These are phyloP conservation scores for Atherinomorus stipes DNA, from an alignment of 2,113 vertebrate genomes.

Conservation along the genomic window DNA sequence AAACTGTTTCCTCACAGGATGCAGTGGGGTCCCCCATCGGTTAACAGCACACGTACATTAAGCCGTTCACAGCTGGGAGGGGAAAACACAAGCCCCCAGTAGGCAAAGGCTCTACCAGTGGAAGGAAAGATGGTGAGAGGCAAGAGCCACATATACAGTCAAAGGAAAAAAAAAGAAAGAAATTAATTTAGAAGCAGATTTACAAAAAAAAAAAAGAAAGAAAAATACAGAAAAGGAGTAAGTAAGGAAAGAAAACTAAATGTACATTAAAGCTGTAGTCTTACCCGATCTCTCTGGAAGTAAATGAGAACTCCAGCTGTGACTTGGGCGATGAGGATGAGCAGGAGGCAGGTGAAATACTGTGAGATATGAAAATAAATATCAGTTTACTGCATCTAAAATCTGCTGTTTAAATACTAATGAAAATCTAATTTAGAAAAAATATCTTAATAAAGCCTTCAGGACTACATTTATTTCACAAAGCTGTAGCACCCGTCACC, in stretches of 20 bases:
- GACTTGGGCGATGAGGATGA: constrained; percentile 91
- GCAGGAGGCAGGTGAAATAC: constrained; percentile 91
- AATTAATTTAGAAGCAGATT: neutral
- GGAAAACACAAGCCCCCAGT: neutral
- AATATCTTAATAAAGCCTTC: neutral
- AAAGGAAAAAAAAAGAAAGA: neutral
- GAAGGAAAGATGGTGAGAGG: neutral
- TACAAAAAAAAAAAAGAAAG: neutral
- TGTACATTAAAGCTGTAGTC: constrained; percentile 9
- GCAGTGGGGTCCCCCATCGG: neutral
- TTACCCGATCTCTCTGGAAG: constrained; percentile 87
- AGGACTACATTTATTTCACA: neutral
- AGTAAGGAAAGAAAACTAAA: neutral
- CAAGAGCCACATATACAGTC: neutral
- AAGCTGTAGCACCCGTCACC: no score
- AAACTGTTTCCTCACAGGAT: constrained; percentile 18
- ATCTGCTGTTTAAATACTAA: neutral
- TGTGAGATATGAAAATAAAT: constrained; percentile 50
- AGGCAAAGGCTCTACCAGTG: neutral
- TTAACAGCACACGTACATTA: constrained; percentile 1
- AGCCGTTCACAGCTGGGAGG: constrained; percentile 22
- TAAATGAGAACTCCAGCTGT: constrained; percentile 90
- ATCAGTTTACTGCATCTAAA: neutral
- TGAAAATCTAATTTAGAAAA: neutral
- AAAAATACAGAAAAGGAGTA: neutral